Base-by-base conservation (phyloP, 2,888 invertebrate species). In the Leptopilina syphax region DNA sequence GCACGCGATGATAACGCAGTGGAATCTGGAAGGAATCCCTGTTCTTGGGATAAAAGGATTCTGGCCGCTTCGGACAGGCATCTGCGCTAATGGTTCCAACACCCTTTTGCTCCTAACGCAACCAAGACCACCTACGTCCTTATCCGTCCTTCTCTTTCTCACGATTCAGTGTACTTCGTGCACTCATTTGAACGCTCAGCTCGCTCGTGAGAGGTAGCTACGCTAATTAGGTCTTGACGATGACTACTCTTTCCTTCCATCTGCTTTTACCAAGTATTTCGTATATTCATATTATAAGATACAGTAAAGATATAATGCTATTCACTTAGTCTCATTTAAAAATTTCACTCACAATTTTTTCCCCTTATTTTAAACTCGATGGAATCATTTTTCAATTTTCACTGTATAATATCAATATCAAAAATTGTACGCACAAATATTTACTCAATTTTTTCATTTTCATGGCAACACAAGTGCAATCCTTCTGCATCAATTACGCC, bases 41-140 rank as follows among this genome's bases (percentile, higher is more conserved):
- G 81, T 68, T 54, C 67, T 65, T 66, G 79, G 80, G 83, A 84
- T 84, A 84, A 83, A 73, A 82, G 82, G 81, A 82, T 76, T 78
- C 79, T 80, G 87, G 87, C 86, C 87, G 85, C 80, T 84, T 83
- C 85, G 86, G 89, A 88, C 86, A 84, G 89, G 88, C 88, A 88
- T 89, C 83, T 84, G 87, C 87, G 88, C 89, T 91, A 90, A 91
- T 91, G 90, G 89, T 89, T 87, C 86, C 89, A 86, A 90, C 90
- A 86, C 87, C 88, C 86, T 84, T 86, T 86, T 85, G 85, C 87
- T 85, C 84, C 85, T 83, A 82, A 82, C 80, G 80, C 83, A 81
- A 84, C 82, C 79, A 82, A 80, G 87, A 86, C 87, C 87, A 88
- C 87, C 88, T 86, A 86, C 86, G 83, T 80, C 84, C 83, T 81